A percentile compares a stretch with the other conserved stretches of the same genome.
Conservation (phyloP, 2,113 vertebrate genomes). For the Cranoglanis bouderius region DNA sequence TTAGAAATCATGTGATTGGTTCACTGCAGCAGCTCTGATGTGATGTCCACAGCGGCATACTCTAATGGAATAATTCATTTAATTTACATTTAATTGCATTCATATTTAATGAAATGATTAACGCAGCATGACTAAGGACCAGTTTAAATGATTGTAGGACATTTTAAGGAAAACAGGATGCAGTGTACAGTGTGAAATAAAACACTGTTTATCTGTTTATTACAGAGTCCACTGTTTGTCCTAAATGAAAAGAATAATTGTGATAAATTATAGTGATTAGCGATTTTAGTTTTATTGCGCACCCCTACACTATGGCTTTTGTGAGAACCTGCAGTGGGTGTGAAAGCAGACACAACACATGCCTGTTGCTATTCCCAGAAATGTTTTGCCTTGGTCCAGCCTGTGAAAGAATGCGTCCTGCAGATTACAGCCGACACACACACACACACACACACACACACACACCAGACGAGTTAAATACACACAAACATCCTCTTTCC, state of each 20-base stretch:
- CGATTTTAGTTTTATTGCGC: not conserved
- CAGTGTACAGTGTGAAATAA: not conserved
- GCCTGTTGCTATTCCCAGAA: conserved; percentile 28
- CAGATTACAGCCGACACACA: conserved; percentile 22
- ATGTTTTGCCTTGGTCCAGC: conserved; percentile 35
- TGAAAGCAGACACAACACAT: conserved; percentile 2
- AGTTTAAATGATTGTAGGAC: no score
- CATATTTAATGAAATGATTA: not conserved
- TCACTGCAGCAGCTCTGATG: not conserved
- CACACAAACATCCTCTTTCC: not conserved
- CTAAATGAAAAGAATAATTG: not conserved
- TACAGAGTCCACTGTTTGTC: not conserved
- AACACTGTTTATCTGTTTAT: not conserved
- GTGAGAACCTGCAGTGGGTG: not conserved
- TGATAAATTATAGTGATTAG: not conserved
- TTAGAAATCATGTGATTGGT: not conserved
- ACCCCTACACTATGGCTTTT: not conserved
- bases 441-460: not conserved
- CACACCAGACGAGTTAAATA: not conserved
- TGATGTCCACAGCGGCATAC: not conserved
- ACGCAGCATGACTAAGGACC: not conserved
- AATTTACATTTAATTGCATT: not conserved
- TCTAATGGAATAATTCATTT: no score
- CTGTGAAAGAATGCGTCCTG: conserved; percentile 65
- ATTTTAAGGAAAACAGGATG: not conserved